Evolutionary conservation across 2,797 vertebrate genomes (phyloP).

Genomic region (Channa striata): DNA sequence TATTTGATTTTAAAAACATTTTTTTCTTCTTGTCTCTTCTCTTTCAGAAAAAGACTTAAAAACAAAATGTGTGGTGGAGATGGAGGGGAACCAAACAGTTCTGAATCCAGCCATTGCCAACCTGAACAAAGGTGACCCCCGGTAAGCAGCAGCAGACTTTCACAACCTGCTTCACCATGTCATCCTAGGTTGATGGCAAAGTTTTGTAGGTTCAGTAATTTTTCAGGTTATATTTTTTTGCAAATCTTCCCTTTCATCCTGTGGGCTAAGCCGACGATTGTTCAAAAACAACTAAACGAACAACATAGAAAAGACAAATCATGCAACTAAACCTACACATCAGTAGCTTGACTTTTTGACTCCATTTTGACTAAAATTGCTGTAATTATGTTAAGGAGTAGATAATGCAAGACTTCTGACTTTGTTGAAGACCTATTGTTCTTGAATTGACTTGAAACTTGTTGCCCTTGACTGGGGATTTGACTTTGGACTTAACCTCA

Average conservation of each 20-base stretch:
- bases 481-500: background rate
- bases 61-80: constrained; percentile 85
- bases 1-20: background rate
- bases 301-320: too few species aligned
- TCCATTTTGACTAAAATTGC: too few species aligned
- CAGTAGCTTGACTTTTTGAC: too few species aligned
- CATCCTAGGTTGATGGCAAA: background rate
- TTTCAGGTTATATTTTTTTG: background rate
- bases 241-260: background rate
- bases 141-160: constrained; percentile 64
- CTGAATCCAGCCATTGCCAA: constrained; percentile 76
- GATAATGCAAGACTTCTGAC: too few species aligned
- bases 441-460: too few species aligned
- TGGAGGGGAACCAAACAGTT: constrained; percentile 84
- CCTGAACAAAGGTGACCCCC: constrained; percentile 79
- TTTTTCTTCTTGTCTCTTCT: constrained; percentile 1
- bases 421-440: too few species aligned
- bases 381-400: too few species aligned
- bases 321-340: too few species aligned
- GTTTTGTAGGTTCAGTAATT: background rate
- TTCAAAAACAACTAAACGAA: too few species aligned
- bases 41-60: constrained; percentile 82
- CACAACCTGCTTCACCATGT: background rate
- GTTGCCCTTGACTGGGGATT: background rate
- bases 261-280: too few species aligned